Evolutionary conservation across 2,888 invertebrate species (phyloP).

Genomic region (Pachliopta kotzebuea): DNA sequence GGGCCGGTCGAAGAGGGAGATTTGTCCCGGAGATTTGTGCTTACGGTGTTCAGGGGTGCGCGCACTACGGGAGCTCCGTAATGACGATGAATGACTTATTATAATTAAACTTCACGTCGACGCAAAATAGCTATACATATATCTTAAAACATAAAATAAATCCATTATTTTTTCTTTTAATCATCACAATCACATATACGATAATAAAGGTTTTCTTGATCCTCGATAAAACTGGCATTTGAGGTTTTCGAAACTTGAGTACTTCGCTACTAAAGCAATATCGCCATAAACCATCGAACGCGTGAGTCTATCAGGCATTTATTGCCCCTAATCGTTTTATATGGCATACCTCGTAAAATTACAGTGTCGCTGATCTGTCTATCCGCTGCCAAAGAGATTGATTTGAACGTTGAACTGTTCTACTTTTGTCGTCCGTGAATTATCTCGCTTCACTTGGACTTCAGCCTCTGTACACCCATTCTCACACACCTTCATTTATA

Average conservation of each 20-base stretch:
- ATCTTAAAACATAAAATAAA: too few relatives aligned
- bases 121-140: too few relatives aligned
- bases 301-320: conserved; percentile 52
- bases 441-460: conserved; percentile 35
- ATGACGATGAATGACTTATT: too few relatives aligned
- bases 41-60: too few relatives aligned
- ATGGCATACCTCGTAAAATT: conserved; percentile 54
- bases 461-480: neutral
- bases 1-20: too few relatives aligned
- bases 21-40: too few relatives aligned
- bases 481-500: neutral
- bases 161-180: too few relatives aligned
- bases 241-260: conserved; percentile 35
- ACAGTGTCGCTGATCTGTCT: conserved; percentile 46
- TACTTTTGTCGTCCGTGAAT: conserved; percentile 38
- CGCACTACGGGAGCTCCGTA: too few relatives aligned
- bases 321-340: conserved; percentile 63
- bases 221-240: neutral
- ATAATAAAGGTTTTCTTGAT: neutral
- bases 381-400: conserved; percentile 41
- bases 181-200: too few relatives aligned
- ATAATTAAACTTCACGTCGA: too few relatives aligned
- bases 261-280: conserved; percentile 41
- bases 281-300: conserved; percentile 51
- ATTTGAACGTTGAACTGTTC: conserved; percentile 41